Conservation (phyloP, 2,113 vertebrate species). For the Corydoras sp. region DNA sequence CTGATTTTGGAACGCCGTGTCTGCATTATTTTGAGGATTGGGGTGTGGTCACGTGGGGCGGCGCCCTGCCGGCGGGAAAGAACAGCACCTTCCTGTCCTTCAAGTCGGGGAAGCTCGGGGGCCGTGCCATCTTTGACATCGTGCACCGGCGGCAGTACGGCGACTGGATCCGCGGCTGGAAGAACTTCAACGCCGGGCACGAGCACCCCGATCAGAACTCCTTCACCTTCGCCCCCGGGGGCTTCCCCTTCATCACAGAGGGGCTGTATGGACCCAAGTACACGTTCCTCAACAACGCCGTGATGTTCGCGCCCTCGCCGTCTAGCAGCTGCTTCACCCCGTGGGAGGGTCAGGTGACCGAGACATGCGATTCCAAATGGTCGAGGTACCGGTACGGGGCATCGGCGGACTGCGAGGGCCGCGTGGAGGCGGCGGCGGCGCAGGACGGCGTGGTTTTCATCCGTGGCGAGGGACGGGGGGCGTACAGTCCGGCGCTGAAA, state of each 20-base stretch:
- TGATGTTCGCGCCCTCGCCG: conserved; percentile 79
- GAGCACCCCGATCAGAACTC: conserved; percentile 97
- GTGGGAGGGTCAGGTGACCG: conserved; percentile 94
- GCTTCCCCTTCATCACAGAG: conserved; percentile 91
- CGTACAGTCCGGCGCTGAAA: conserved; percentile 80
- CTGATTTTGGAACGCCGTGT: conserved; percentile 76
- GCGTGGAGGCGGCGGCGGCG: conserved; percentile 75
- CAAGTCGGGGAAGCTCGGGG: conserved; percentile 96
- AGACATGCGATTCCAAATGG: conserved; percentile 95
- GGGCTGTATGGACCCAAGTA: conserved; percentile 96
- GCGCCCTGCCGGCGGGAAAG: conserved; percentile 75
- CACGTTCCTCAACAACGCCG: conserved; percentile 85
- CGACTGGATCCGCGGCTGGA: conserved; percentile 94
- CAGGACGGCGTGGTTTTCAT: conserved; percentile 84
- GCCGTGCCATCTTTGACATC: conserved; percentile 93
- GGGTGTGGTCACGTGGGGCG: conserved; percentile 95
- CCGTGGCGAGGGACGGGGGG: conserved; percentile 80
- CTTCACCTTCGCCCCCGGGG: conserved; percentile 91
- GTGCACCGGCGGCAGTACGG: conserved; percentile 90
- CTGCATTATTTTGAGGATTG: conserved; percentile 96
- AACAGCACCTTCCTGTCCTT: conserved; percentile 91
- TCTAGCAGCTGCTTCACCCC: conserved; percentile 84
- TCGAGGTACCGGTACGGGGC: conserved; percentile 85
- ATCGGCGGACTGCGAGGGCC: conserved; percentile 82
- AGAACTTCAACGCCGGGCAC: conserved; percentile 94